phyloP scores from a whole-genome alignment of 2,113 vertebrate species.

The Heloderma charlesbogerti region DNA sequence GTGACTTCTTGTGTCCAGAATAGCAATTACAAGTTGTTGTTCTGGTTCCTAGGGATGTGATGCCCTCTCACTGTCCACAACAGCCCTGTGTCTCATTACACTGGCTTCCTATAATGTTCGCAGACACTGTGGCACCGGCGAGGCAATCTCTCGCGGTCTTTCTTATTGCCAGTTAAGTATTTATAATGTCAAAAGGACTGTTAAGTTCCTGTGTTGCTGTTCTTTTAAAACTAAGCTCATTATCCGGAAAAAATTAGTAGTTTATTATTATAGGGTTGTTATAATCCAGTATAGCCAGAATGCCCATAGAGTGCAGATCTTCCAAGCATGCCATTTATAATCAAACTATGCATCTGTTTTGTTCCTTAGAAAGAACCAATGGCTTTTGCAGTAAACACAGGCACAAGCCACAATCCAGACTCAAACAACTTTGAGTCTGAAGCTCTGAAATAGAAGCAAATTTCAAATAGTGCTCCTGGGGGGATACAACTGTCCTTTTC shows the following conservation, averaged over 20 bases:
- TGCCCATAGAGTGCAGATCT: slow-evolving; percentile 33
- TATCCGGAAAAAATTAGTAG: slow-evolving; percentile 38
- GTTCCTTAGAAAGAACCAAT: slow-evolving; percentile 46
- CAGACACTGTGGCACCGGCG: slow-evolving; percentile 62
- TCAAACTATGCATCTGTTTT: slow-evolving; percentile 43
- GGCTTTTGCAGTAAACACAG: not conserved
- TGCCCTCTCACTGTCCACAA: not conserved
- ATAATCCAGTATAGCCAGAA: slow-evolving; percentile 44
- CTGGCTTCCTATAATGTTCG: not conserved
- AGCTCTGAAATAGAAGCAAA: slow-evolving; percentile 18
- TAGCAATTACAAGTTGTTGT: not conserved
- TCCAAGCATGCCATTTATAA: slow-evolving; percentile 58
- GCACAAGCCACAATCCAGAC: not conserved
- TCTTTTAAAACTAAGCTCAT: slow-evolving; percentile 48
- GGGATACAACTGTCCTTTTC: not conserved
- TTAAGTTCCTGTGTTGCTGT: slow-evolving; percentile 57
- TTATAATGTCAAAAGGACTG: slow-evolving; percentile 39
- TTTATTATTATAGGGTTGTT: slow-evolving; percentile 48
- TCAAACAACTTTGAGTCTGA: slow-evolving; percentile 26
- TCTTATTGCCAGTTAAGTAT: slow-evolving; percentile 49
- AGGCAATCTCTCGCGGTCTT: slow-evolving; percentile 2
- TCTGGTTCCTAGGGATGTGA: not conserved
- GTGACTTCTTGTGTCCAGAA: not conserved
- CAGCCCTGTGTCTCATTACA: not conserved
- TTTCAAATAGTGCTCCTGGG: not conserved